phyloP scores from a whole-genome alignment of 1,140 invertebrate genomes.

The Cydia splendana region DNA sequence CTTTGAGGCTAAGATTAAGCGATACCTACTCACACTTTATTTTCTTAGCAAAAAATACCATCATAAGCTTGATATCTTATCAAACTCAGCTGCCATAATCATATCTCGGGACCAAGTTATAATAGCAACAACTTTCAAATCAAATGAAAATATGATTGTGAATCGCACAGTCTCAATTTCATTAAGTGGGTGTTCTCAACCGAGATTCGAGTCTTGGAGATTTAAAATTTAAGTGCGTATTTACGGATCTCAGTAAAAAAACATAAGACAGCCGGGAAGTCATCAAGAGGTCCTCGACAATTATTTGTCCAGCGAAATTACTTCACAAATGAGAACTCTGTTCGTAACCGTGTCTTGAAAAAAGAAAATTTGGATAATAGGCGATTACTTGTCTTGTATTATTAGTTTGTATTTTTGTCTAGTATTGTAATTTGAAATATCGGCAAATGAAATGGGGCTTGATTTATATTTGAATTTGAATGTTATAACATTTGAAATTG shows the following conservation, averaged over 20 bases:
- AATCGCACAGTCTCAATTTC: neutral
- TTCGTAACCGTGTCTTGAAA: neutral
- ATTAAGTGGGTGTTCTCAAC: neutral
- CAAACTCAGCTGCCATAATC: too few relatives aligned
- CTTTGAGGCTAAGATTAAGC: too few relatives aligned
- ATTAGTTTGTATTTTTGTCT: neutral
- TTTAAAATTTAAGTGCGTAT: neutral
- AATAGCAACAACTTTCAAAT: neutral
- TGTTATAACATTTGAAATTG: too few relatives aligned
- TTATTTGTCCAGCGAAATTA: neutral
- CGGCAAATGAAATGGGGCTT: too few relatives aligned
- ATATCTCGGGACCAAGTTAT: too few relatives aligned
- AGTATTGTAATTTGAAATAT: neutral
- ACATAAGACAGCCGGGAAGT: neutral
- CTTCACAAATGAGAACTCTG: neutral
- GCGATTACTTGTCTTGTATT: neutral
- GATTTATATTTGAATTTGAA: too few relatives aligned
- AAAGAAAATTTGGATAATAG: neutral
- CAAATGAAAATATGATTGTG: neutral
- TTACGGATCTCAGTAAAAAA: neutral
- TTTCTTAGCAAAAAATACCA: too few relatives aligned
- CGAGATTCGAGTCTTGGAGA: neutral
- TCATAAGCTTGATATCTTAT: too few relatives aligned
- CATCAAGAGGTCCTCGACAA: neutral
- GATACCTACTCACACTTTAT: too few relatives aligned